Base-by-base conservation (phyloP, 2,113 vertebrate genomes). In the Otus sunia region DNA sequence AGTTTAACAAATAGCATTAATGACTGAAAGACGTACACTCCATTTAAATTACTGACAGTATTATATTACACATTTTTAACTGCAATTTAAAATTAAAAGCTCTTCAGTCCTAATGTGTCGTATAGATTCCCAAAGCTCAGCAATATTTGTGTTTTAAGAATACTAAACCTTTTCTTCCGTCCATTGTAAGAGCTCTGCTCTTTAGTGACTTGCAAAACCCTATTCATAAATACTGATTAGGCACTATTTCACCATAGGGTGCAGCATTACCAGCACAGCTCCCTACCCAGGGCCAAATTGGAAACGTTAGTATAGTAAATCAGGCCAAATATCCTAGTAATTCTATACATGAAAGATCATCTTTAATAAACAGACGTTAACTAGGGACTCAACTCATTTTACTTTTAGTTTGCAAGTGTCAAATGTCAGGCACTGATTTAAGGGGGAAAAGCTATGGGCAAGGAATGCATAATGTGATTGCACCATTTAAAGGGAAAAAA, bases 161-260 rank as follows among this genome's bases (percentile, higher is more conserved):
- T 62, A 86, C 81, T 97, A 97, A 97, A 93, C 18, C 68, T 96
- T 81, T 95, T 97, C 11, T 36, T 12, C 9, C 20, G 64, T 80
- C 78, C 60, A 80, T 23, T 32, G 45, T 82, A 69, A 92, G 95
- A 92, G 34, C 80, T 76, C 52, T 95, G 82, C 83, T 97, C 97
- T 97, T 98, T 94, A 95, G 98, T 89, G 96, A 95, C 91, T 97
- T 98, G 90, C 96, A 97, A 98, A 98, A 94, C 94, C 83, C 93
- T 97, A 75, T 97, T 98, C 97, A 98, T 98, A 98, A 98, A 98
- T 98, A 98, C 96, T 97, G 95, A 98, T 98, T 92, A 98, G 92
- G 86, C 86, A 86, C 93, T 97, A 96, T 98, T 97, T 98, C 96
- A 98, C 95, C 77, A 84, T 60, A 92, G 78, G 67, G 86, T 95